A percentile compares a stretch with the other conserved stretches of the same genome.
Evolutionary conservation across 2,113 vertebrate genomes (phyloP).

Genomic region (Halichoerus grypus): DNA sequence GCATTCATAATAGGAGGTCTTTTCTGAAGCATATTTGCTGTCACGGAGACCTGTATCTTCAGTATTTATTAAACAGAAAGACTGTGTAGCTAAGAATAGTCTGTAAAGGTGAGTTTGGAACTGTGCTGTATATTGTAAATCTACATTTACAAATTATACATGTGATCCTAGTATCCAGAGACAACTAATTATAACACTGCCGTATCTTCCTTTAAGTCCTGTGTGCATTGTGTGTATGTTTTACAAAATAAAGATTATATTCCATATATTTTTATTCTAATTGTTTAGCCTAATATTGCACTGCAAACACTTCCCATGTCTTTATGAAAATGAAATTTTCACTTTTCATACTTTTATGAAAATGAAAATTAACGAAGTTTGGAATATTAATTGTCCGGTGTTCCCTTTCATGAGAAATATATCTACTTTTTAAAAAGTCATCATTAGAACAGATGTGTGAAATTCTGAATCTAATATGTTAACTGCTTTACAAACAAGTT

Average conservation of each 20-base stretch:
- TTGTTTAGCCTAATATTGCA: not conserved
- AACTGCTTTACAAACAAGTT: not conserved
- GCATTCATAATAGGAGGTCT: not conserved
- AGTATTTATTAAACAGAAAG: slow-evolving; percentile 1
- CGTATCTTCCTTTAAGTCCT: not conserved
- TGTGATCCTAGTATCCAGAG: not conserved
- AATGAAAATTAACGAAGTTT: not conserved
- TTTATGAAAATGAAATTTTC: not conserved
- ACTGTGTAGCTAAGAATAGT: not conserved
- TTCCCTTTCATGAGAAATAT: not conserved
- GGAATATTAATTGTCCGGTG: not conserved
- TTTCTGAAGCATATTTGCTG: not conserved
- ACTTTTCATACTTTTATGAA: not conserved
- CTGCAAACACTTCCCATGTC: not conserved
- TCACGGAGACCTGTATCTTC: not conserved
- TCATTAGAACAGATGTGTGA: not conserved
- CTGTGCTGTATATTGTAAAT: not conserved
- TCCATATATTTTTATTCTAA: not conserved
- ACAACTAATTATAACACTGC: not conserved
- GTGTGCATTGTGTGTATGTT: not conserved
- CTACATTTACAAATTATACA: not conserved
- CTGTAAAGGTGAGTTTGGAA: not conserved
- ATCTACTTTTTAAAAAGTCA: not conserved
- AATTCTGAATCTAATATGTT: not conserved
- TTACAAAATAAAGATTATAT: not conserved